Percentiles rank a stretch among this genome's conserved stretches.
phyloP scores from a whole-genome alignment of 2,888 invertebrate species.

The Scaptomyza cyrtandrae region DNA sequence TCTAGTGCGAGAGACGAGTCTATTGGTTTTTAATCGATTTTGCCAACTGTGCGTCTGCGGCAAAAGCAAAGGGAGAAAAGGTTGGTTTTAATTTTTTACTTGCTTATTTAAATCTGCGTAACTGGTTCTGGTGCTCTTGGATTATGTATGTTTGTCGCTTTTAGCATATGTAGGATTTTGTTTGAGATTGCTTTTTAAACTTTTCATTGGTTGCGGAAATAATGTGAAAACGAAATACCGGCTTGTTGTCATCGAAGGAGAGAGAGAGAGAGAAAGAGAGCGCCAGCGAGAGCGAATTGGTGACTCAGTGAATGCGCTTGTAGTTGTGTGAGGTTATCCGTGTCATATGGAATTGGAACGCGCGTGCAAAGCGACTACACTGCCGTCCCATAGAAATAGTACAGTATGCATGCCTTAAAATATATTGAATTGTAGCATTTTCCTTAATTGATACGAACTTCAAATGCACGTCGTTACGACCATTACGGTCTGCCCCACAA shows the following conservation, averaged over 20 bases:
- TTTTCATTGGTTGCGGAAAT: constrained; percentile 71
- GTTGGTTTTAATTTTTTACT: constrained; percentile 59
- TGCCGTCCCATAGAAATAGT: constrained; percentile 47
- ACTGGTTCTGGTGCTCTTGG: constrained; percentile 61
- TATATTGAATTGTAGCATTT: constrained; percentile 73
- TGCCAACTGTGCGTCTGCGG: constrained; percentile 60
- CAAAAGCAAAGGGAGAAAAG: constrained; percentile 61
- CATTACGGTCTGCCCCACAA: constrained; percentile 32
- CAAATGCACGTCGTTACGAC: constrained; percentile 65
- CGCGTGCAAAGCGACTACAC: constrained; percentile 56
- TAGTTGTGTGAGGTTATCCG: constrained; percentile 75
- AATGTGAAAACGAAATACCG: constrained; percentile 70
- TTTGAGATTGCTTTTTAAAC: constrained; percentile 54
- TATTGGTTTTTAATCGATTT: constrained; percentile 77
- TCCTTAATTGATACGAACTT: constrained; percentile 83
- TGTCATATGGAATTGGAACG: constrained; percentile 75
- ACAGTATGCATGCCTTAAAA: constrained; percentile 24
- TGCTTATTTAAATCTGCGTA: constrained; percentile 48
- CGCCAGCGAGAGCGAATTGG: constrained; percentile 31
- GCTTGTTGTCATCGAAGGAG: constrained; percentile 69
- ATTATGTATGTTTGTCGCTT: constrained; percentile 21
- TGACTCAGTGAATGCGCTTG: constrained; percentile 74
- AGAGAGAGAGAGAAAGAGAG: constrained; percentile 17
- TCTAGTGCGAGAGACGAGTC: constrained; percentile 34
- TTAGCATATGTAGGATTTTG: constrained; percentile 49